Base-by-base conservation (phyloP, 2,888 invertebrate species). In the Biston stratarius region DNA sequence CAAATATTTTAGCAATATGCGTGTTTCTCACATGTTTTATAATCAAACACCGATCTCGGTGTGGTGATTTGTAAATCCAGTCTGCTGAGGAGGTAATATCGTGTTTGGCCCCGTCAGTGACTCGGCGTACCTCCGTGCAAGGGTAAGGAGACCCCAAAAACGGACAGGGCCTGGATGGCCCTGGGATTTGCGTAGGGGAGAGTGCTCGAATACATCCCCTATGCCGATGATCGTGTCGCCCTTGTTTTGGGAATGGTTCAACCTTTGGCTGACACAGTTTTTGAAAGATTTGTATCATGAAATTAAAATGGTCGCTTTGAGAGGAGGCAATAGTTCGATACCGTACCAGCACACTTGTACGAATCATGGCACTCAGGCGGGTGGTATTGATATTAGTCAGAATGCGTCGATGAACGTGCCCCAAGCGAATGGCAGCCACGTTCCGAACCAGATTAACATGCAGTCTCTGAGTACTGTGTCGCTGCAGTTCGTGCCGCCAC, bases 191-290 rank as follows among this genome's bases (percentile, higher is more conserved):
- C 49, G 33, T 66, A 69, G 56, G 64, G 68, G 60, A 45, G 60
- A 69, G 69, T 64, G 63, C 63, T 34, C 42, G 48, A 73, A 72
- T 64, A 67, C 48, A 75, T 78, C 69, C 83, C 83, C 64, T 87
- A 88, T 88, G 89, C 86, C 88, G 85, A 88, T 90, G 88, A 86
- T 89, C 69, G 85, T 88, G 80, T 86, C 90, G 74, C 89, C 90
- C 77, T 80, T 88, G 74, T 92, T 92, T 83, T 92, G 90, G 92
- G 91, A 92, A 90, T 92, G 91, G 91, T 92, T 93, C 83, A 91
- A 92, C 75, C 83, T 91, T 88, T 92, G 92, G 91, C 87, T 92
- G 47, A 83, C 83, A 77, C 87, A 92, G 85, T 90, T 92, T 86
- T 78, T 92, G 74, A 92, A 92, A 85, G 87, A 88, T 85, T 86